These are phyloP conservation scores for Callaeas wilsoni DNA, from an alignment of 2,113 vertebrate species.

Conservation along the genomic window DNA sequence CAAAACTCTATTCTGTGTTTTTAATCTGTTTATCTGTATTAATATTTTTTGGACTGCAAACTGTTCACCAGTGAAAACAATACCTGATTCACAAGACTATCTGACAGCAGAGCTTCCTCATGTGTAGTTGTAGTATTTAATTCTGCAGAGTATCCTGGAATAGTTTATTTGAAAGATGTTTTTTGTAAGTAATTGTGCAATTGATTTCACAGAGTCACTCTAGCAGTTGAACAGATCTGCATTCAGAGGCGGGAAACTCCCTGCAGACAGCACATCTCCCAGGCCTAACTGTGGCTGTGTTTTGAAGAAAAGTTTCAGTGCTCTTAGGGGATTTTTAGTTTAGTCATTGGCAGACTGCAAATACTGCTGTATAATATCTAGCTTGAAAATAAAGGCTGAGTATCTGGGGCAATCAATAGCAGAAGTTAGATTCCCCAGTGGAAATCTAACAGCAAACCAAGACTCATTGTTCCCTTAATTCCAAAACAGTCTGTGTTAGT, in stretches of 20 bases:
- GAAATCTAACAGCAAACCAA: not conserved
- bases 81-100: not conserved
- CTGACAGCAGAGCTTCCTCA: not conserved
- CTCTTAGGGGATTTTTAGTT: not conserved
- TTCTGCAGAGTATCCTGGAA: not conserved
- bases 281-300: not conserved
- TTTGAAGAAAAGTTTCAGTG: not conserved
- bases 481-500: not conserved
- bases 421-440: not conserved
- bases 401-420: not conserved
- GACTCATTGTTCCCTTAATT: not conserved
- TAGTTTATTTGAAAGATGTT: not conserved
- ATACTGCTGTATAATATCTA: not conserved
- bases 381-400: not conserved
- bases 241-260: not conserved
- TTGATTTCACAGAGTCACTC: not conserved
- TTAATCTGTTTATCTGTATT: not conserved
- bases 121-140: not conserved
- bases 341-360: not conserved
- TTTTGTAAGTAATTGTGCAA: not conserved
- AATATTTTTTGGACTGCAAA: not conserved
- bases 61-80: not conserved
- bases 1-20: not conserved
- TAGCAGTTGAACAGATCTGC: not conserved
- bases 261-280: not conserved